Evolutionary conservation across 2,888 invertebrate species (phyloP), one percentile per base, ranked within the genome.

Genomic region (Erpobdella octoculata): DNA sequence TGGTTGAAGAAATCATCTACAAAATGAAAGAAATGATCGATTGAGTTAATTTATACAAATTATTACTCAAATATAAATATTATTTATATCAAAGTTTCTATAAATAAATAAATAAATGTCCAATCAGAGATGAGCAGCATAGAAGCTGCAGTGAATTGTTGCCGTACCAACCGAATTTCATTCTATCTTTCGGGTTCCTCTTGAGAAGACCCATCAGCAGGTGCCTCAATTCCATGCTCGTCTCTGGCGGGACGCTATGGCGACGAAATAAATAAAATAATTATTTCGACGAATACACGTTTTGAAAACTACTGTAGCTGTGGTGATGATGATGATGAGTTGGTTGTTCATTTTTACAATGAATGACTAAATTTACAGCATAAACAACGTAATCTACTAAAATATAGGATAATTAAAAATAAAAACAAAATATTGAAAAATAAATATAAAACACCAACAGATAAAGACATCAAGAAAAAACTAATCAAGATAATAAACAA

Each of bases 141-240:
- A n/a, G n/a, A n/a, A n/a, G n/a, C n/a, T n/a, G n/a, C n/a, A n/a
- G n/a, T n/a, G n/a, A n/a, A n/a, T 9, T n/a, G 25, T 59, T 79
- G 59, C 82, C 18, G 86, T 28, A 75, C 80, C 78, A 76, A 85
- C 85, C 93, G 84, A 97, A 98, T 74, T 92, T 90, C 87, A 99
- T 93, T 76, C 98, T 88, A 82, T 98, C 96, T 80, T 89, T 89
- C 65, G 97, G 90, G 85, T 92, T 95, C 76, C 96, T 88, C 77
- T 93, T 90, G 74, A 88, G 81, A 74, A 98, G 86, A 64, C 91
- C 77, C 25, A 82, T 87, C 75, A 98, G 86, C 76, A 98, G 87
- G 83, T 92, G 91, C 78, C 90, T 88, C 75, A 99, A 85, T 80
- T 93, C 92, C 18, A 89, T 87, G 73, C 96, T 96, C 15, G 96